These are phyloP conservation scores for Ibycter americanus DNA, from an alignment of 2,797 vertebrate species.

Conservation along the genomic window DNA sequence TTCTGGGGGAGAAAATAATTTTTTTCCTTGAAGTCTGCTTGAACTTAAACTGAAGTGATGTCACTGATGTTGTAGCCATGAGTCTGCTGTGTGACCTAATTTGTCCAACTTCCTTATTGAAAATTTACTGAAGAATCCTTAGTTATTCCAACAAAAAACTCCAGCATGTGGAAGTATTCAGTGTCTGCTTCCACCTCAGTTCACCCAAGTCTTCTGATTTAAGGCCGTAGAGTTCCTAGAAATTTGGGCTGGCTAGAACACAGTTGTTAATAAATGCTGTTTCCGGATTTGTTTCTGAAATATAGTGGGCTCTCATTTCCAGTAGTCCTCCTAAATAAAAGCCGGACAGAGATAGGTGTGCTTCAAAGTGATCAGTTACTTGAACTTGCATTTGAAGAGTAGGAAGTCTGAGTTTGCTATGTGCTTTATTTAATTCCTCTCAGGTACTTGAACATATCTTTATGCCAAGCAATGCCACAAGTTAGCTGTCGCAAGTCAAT, in stretches of 20 bases:
- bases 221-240: background rate
- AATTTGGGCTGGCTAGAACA: background rate
- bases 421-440: background rate
- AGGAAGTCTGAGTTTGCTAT: background rate
- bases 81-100: background rate
- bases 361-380: no score
- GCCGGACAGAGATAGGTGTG: background rate
- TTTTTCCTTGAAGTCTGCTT: background rate
- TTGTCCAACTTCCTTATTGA: background rate
- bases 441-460: background rate
- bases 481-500: background rate
- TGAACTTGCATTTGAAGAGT: background rate
- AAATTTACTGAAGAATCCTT: background rate
- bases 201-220: background rate
- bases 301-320: background rate
- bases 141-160: background rate
- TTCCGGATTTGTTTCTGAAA: background rate
- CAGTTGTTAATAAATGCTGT: background rate
- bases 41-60: background rate
- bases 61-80: background rate
- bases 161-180: background rate
- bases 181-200: background rate
- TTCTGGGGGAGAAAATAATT: background rate
- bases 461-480: background rate
- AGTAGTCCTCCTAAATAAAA: background rate